Evolutionary conservation across 2,888 invertebrate genomes (phyloP).

Genomic region (Catocala fraxini): DNA sequence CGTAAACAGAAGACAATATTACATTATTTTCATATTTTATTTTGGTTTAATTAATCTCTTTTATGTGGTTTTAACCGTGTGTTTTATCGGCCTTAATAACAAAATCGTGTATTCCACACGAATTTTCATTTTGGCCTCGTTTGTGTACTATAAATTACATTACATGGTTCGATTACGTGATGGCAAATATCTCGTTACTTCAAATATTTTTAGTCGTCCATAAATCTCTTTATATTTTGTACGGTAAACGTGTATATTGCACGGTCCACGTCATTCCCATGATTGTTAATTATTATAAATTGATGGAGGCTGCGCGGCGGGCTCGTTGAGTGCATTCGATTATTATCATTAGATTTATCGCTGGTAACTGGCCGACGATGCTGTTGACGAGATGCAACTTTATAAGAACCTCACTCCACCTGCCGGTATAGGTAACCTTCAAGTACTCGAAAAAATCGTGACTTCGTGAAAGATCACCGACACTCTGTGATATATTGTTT

Average conservation of each 20-base stretch:
- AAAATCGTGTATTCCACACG: too few species aligned
- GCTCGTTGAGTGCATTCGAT: conserved; percentile 68
- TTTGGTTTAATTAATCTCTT: too few species aligned
- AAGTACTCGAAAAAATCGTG: conserved; percentile 1
- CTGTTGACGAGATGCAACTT: conserved; percentile 34
- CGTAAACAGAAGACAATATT: too few species aligned
- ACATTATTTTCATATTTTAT: too few species aligned
- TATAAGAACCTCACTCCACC: conserved; percentile 10
- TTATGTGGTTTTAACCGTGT: too few species aligned
- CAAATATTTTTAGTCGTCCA: conserved; percentile 40
- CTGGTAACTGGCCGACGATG: conserved; percentile 48
- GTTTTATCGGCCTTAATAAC: too few species aligned
- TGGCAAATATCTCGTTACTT: conserved; percentile 32
- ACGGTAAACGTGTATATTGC: conserved; percentile 66
- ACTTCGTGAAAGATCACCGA: conserved; percentile 10
- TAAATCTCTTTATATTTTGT: conserved; percentile 46
- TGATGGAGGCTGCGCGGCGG: conserved; percentile 59
- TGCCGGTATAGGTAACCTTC: too few species aligned
- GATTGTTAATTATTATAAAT: conserved; percentile 81
- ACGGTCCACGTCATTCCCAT: conserved; percentile 73
- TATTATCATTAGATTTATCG: conserved; percentile 81
- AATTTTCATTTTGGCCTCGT: too few species aligned
- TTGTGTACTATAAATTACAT: conserved; percentile 4
- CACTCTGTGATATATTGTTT: conserved; percentile 6
- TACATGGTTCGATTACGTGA: conserved; percentile 56